Conservation (phyloP, 2,888 invertebrate genomes). For the Amphimallon solstitiale region DNA sequence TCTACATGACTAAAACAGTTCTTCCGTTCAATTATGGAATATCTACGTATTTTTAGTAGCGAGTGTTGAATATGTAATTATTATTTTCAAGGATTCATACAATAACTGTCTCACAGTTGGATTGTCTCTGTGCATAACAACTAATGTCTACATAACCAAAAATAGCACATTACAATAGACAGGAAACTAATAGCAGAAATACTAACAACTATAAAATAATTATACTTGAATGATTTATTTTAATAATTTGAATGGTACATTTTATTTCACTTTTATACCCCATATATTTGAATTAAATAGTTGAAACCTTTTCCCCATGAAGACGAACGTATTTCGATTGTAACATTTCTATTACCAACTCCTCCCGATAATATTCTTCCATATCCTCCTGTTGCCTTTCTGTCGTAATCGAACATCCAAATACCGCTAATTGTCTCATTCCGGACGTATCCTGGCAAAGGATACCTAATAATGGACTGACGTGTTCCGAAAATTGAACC, state of each 20-base stretch:
- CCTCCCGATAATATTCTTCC: slow-evolving; percentile 55
- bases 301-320: slow-evolving; percentile 53
- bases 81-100: slow-evolving; percentile 12
- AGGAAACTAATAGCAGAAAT: background rate
- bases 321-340: slow-evolving; percentile 51
- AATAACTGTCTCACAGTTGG: background rate
- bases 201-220: background rate
- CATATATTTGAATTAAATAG: slow-evolving; percentile 56
- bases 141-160: background rate
- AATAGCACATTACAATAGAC: background rate
- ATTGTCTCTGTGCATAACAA: background rate
- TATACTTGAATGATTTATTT: background rate
- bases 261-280: slow-evolving; percentile 44
- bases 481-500: slow-evolving; percentile 50
- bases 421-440: slow-evolving; percentile 57
- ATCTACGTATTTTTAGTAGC: background rate
- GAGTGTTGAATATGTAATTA: slow-evolving; percentile 7
- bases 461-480: slow-evolving; percentile 45
- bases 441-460: slow-evolving; percentile 53
- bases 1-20: too few species aligned
- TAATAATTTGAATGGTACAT: background rate
- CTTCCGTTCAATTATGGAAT: too few species aligned
- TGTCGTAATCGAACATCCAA: slow-evolving; percentile 55
- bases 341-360: slow-evolving; percentile 54
- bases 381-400: slow-evolving; percentile 54